Evolutionary conservation across 2,113 vertebrate genomes (phyloP), one percentile per base, ranked within the genome.

Genomic region (Heterotis niloticus): DNA sequence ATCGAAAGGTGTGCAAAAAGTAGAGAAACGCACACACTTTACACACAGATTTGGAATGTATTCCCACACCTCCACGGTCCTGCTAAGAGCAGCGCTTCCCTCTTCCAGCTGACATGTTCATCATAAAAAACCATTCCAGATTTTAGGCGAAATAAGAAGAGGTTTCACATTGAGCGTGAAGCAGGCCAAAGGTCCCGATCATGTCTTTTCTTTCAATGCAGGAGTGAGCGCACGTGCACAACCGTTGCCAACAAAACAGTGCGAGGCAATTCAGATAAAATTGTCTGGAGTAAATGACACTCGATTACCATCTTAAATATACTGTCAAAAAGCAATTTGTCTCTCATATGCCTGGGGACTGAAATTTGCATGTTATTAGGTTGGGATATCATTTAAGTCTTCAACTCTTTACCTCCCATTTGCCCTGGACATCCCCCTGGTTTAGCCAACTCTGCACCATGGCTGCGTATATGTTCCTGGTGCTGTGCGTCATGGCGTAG

Each of bases 231-330:
- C 64, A 52, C 73, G 24, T 67, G 74, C 73, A 81, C 74, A 81
- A 76, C 82, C 82, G 84, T 84, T 83, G 85, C 80, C 82, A 82
- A 82, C 82, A 81, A 82, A 77, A 83, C 77, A 59, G 85, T 80
- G 79, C 59, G 44, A 81, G 75, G 80, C 84, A 85, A 88, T 89
- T 84, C 78, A 82, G 84, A 85, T 76, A n/a, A 79, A 89, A 90
- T 80, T 84, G 87, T 85, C 85, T 79, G 51, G 78, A 75, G 83
- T 89, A 90, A 90, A 90, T 90, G 88, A 88, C 87, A 89, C 83
- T 82, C 83, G 81, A 89, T 92, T 90, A 90, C 87, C 87, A 88
- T 88, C 90, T 89, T 90, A 90, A 90, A 90, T 85, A 89, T 84
- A 87, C 84, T 88, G 88, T 90, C 90, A 89, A 81, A 77, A 81